Evolutionary conservation across 2,888 invertebrate genomes (phyloP).

Genomic region (Mythimna impura): DNA sequence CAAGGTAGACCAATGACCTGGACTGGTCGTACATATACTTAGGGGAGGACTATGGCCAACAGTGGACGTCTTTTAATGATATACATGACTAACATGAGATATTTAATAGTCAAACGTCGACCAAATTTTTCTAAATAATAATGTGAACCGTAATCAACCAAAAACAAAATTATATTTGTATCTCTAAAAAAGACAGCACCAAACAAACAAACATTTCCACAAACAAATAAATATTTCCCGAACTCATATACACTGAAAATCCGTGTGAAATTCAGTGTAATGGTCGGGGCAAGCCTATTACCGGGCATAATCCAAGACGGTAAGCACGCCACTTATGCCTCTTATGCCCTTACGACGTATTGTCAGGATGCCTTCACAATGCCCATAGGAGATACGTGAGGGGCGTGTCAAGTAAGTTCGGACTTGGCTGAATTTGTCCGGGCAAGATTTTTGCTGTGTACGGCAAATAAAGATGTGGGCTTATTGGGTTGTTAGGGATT

Average conservation of each 20-base stretch:
- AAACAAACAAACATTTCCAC: not conserved
- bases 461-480: constrained; percentile 21
- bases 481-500: constrained; percentile 45
- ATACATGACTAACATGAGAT: too few species aligned
- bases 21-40: too few species aligned
- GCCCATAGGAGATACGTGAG: constrained; percentile 59
- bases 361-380: constrained; percentile 66
- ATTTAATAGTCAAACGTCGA: not conserved
- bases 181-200: not conserved
- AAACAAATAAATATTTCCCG: constrained; percentile 29
- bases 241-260: constrained; percentile 37
- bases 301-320: constrained; percentile 70
- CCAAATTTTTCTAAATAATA: not conserved
- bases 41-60: too few species aligned
- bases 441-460: constrained; percentile 44
- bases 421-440: constrained; percentile 62
- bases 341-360: constrained; percentile 70
- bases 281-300: constrained; percentile 63
- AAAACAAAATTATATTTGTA: not conserved
- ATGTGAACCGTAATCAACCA: not conserved
- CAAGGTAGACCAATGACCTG: too few species aligned
- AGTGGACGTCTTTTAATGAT: too few species aligned
- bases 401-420: constrained; percentile 55
- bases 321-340: constrained; percentile 69
- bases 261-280: constrained; percentile 63